A percentile compares a stretch with the other conserved stretches of the same genome.
These are phyloP conservation scores for Lasius platythorax DNA, from an alignment of 2,888 invertebrate genomes.

Conservation along the genomic window DNA sequence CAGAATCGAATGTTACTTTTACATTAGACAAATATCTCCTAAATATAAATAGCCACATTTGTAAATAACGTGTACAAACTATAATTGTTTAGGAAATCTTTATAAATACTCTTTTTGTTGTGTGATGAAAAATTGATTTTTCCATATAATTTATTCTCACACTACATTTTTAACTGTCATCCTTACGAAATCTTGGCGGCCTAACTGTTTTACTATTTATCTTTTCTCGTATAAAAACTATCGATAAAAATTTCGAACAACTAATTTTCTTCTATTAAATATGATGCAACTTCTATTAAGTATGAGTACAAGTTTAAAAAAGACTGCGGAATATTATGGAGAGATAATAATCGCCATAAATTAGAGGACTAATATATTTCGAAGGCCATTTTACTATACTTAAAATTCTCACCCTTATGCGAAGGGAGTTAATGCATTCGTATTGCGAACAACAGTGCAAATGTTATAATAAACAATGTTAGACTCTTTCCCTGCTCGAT, in stretches of 20 bases:
- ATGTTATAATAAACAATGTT: conserved; percentile 11
- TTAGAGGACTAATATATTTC: background rate
- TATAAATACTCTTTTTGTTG: background rate
- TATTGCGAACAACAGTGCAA: conserved; percentile 17
- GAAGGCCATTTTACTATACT: background rate
- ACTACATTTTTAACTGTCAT: background rate
- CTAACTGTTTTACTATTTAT: background rate
- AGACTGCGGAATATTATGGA: background rate
- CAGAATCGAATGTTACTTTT: background rate
- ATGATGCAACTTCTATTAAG: background rate
- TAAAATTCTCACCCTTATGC: background rate
- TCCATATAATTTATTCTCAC: background rate
- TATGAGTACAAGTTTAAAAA: background rate
- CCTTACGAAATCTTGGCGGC: background rate
- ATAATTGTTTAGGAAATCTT: background rate
- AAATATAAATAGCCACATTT: background rate
- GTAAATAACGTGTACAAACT: background rate
- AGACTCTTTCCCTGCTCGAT: background rate
- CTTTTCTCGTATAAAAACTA: conserved; percentile 1
- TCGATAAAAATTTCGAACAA: background rate
- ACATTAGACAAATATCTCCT: background rate
- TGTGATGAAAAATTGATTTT: background rate
- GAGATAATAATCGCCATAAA: background rate
- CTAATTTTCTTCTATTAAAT: background rate
- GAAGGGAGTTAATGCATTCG: background rate